phyloP scores from a whole-genome alignment of 2,888 invertebrate species.

The Coelopa pilipes region DNA sequence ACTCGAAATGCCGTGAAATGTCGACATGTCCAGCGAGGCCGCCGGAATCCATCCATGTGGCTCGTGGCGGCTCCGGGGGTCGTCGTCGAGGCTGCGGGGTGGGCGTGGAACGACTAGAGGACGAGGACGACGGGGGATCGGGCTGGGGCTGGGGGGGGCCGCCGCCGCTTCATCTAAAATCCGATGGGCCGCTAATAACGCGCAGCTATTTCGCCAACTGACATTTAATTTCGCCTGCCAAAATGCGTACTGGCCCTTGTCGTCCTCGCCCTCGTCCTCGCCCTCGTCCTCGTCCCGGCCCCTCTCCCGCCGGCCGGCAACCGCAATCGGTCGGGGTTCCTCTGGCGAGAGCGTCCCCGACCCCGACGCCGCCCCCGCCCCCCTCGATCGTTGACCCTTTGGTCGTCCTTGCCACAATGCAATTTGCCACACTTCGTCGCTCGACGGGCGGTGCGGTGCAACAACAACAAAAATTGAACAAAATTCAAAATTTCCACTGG shows the following conservation, averaged over 20 bases:
- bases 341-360: too few relatives aligned
- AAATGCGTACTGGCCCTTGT: background rate
- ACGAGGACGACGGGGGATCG: background rate
- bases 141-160: too few relatives aligned
- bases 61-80: too few relatives aligned
- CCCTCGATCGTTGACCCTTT: background rate
- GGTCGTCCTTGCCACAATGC: constrained; percentile 13
- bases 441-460: background rate
- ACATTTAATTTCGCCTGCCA: constrained; percentile 20
- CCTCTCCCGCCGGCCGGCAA: background rate
- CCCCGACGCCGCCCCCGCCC: background rate
- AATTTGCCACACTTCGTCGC: constrained; percentile 33
- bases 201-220: constrained; percentile 15
- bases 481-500: too few relatives aligned
- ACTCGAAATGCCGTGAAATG: too few relatives aligned
- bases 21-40: too few relatives aligned
- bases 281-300: too few relatives aligned
- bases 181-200: background rate
- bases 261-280: too few relatives aligned
- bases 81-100: too few relatives aligned
- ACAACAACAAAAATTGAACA: too few relatives aligned
- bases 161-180: background rate
- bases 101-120: background rate
- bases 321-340: background rate
- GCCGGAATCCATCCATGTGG: too few relatives aligned